phyloP scores from a whole-genome alignment of 2,113 vertebrate species.

The Erythrocercus mccallii region DNA sequence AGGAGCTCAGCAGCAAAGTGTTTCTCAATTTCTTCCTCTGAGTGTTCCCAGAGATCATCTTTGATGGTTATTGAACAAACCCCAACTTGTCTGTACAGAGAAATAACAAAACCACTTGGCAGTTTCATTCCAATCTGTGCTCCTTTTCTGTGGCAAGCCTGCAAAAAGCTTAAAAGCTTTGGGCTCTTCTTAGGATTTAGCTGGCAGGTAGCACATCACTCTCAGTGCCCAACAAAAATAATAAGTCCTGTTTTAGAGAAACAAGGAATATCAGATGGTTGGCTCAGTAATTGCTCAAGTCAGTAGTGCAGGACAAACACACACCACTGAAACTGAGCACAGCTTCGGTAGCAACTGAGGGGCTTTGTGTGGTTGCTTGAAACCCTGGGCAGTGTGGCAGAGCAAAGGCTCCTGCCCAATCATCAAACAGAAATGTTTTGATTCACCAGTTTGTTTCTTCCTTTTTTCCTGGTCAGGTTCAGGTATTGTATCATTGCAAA shows the following conservation, averaged over 20 bases:
- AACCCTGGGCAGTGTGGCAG: not conserved
- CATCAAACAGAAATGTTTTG: not conserved
- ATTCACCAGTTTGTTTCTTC: not conserved
- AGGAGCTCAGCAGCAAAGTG: not conserved
- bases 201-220: not conserved
- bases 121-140: not conserved
- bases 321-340: not conserved
- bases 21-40: conserved; percentile 51
- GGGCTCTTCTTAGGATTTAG: not conserved
- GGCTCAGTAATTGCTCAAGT: not conserved
- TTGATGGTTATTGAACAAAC: conserved; percentile 61
- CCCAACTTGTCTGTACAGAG: conserved; percentile 10
- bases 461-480: not conserved
- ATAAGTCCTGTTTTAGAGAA: not conserved
- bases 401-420: not conserved
- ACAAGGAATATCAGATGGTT: not conserved
- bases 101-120: not conserved
- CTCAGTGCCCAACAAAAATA: not conserved
- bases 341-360: not conserved
- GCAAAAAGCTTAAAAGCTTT: not conserved
- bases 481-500: not conserved
- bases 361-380: not conserved
- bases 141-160: not conserved
- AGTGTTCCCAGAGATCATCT: conserved; percentile 64
- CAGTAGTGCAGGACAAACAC: not conserved